phyloP scores from a whole-genome alignment of 2,888 invertebrate species.

The Leptarthrus brevirostris region DNA sequence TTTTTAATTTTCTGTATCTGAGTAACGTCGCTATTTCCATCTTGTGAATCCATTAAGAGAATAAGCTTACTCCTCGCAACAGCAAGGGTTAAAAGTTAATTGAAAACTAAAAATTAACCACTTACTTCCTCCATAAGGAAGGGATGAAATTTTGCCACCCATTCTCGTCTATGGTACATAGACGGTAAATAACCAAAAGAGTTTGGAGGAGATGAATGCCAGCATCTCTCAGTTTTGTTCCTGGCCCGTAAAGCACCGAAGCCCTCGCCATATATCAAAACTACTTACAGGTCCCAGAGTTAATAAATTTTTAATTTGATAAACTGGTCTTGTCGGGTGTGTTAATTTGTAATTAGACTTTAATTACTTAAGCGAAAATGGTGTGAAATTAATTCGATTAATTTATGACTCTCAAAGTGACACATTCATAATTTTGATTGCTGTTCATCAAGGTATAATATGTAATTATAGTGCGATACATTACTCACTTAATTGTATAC shows the following conservation, averaged over 20 bases:
- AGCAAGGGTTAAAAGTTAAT: slow-evolving; percentile 38
- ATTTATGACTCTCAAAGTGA: slow-evolving; percentile 12
- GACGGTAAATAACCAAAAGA: slow-evolving; percentile 24
- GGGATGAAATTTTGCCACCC: neutral
- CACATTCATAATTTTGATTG: slow-evolving; percentile 32
- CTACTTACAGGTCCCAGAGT: slow-evolving; percentile 26
- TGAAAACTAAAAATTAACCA: slow-evolving; percentile 46
- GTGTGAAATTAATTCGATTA: slow-evolving; percentile 42
- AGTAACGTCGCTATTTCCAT: neutral
- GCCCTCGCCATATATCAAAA: slow-evolving; percentile 33
- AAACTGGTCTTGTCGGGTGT: slow-evolving; percentile 54
- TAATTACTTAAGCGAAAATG: slow-evolving; percentile 57
- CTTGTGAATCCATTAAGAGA: slow-evolving; percentile 12
- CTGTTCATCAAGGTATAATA: slow-evolving; percentile 5
- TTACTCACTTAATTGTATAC: no score
- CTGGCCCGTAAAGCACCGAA: neutral
- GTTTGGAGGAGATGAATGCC: slow-evolving; percentile 10
- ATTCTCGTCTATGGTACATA: neutral
- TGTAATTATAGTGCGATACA: neutral
- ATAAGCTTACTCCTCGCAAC: slow-evolving; percentile 19
- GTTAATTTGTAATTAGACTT: slow-evolving; percentile 57
- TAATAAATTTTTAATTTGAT: slow-evolving; percentile 50
- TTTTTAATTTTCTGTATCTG: slow-evolving; percentile 41
- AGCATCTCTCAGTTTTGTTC: slow-evolving; percentile 19
- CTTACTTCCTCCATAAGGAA: neutral